A percentile compares a stretch with the other conserved stretches of the same genome.
These are phyloP conservation scores for Metellina segmentata DNA, from an alignment of 2,888 invertebrate species.

Conservation along the genomic window DNA sequence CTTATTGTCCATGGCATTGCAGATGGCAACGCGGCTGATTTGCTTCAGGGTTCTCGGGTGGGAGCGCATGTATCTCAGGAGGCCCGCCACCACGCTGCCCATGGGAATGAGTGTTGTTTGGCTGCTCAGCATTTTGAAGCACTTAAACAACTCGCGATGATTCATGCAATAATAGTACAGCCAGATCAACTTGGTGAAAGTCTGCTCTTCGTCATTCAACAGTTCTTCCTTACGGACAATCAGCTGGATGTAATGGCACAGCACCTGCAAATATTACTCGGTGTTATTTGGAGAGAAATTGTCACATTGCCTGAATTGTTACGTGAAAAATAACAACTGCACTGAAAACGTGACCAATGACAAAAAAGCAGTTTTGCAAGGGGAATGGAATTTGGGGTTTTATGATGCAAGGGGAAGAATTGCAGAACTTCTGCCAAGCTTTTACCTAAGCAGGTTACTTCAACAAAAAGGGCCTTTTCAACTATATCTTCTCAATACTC, in stretches of 20 bases:
- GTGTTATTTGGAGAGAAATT: too few relatives aligned
- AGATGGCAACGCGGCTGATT: constrained; percentile 86
- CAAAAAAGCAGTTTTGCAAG: too few relatives aligned
- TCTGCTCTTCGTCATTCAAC: constrained; percentile 84
- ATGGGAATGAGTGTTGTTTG: constrained; percentile 85
- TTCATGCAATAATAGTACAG: constrained; percentile 84
- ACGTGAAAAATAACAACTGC: too few relatives aligned
- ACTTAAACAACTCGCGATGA: constrained; percentile 86
- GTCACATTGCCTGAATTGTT: too few relatives aligned
- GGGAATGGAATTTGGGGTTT: too few relatives aligned
- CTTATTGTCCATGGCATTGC: constrained; percentile 85
- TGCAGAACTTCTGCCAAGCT: too few relatives aligned
- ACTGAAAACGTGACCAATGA: too few relatives aligned
- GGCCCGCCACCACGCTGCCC: constrained; percentile 84
- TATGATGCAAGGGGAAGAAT: too few relatives aligned
- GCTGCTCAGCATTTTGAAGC: constrained; percentile 85
- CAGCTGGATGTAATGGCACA: constrained; percentile 87
- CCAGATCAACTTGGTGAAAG: constrained; percentile 86
- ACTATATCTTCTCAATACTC: too few relatives aligned
- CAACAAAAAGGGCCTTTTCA: too few relatives aligned
- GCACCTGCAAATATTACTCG: constrained; percentile 82
- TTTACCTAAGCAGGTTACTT: too few relatives aligned
- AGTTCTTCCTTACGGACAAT: constrained; percentile 85
- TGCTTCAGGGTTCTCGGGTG: constrained; percentile 88
- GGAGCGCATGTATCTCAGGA: constrained; percentile 85